These are phyloP conservation scores for Sepiola atlantica DNA, from an alignment of 2,888 invertebrate species.

Conservation along the genomic window DNA sequence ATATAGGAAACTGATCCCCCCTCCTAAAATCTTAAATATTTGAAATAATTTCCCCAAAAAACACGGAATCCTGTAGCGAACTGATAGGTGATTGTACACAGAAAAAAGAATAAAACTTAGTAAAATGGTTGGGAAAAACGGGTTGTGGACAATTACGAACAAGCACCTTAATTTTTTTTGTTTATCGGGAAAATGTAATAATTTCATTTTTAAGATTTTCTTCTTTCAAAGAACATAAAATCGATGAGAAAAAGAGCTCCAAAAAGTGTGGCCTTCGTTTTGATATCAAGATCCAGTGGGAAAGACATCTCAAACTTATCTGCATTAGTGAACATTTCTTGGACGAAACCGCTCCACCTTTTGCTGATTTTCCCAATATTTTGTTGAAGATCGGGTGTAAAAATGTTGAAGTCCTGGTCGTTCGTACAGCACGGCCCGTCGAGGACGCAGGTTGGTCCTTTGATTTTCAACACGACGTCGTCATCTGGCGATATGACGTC, in stretches of 20 bases:
- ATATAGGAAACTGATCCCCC: too few species aligned
- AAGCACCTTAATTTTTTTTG: too few species aligned
- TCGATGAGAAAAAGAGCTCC: conserved; percentile 87
- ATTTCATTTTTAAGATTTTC: too few species aligned
- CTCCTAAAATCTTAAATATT: too few species aligned
- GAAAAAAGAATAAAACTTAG: too few species aligned
- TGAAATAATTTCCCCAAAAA: too few species aligned
- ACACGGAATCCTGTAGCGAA: too few species aligned
- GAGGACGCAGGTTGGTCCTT: conserved; percentile 70
- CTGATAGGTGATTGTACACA: too few species aligned
- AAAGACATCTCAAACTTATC: conserved; percentile 75
- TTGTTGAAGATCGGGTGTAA: conserved; percentile 62
- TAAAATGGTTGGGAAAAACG: too few species aligned
- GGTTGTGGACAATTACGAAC: too few species aligned
- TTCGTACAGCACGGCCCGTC: conserved; percentile 69
- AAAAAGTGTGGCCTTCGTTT: conserved; percentile 85
- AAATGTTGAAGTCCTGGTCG: conserved; percentile 70
- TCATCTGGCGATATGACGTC: conserved; percentile 64
- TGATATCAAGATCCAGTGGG: conserved; percentile 90
- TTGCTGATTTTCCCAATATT: conserved; percentile 68
- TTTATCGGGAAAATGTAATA: too few species aligned
- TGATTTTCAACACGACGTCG: conserved; percentile 61
- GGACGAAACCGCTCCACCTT: conserved; percentile 65
- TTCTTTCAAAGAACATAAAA: conserved; percentile 38
- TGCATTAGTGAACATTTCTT: conserved; percentile 66